phyloP scores from a whole-genome alignment of 1,140 invertebrate species.

The Ruditapes philippinarum region DNA sequence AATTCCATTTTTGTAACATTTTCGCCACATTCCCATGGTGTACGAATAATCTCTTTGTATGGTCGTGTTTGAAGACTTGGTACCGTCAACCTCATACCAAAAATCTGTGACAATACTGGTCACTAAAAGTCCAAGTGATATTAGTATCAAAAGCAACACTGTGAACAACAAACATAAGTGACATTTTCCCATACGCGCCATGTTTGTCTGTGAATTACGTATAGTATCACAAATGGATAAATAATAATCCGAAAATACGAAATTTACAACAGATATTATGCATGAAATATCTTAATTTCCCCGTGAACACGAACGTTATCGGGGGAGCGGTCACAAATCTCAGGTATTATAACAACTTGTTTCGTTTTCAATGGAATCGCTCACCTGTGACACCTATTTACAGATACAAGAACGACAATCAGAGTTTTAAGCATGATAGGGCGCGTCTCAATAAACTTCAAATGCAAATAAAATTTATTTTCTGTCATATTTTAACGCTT shows the following conservation, averaged over 20 bases:
- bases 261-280: no score
- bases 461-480: no score
- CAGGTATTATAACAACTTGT: no score
- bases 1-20: constrained; percentile 42
- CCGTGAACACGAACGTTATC: no score
- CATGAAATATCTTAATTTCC: no score
- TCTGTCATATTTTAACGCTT: no score
- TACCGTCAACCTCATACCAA: constrained; percentile 40
- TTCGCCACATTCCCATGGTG: constrained; percentile 53
- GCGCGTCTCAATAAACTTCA: background rate
- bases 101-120: constrained; percentile 41
- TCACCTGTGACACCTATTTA: background rate
- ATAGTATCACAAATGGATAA: no score
- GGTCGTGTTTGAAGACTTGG: background rate
- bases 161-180: constrained; percentile 51
- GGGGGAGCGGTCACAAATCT: background rate
- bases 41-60: constrained; percentile 42
- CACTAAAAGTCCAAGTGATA: constrained; percentile 35
- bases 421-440: background rate
- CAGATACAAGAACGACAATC: background rate
- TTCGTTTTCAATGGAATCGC: background rate
- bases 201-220: background rate
- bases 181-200: constrained; percentile 51
- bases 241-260: background rate
- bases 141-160: constrained; percentile 42